phyloP scores from a whole-genome alignment of 2,888 invertebrate genomes.

The Machimus atricapillus region DNA sequence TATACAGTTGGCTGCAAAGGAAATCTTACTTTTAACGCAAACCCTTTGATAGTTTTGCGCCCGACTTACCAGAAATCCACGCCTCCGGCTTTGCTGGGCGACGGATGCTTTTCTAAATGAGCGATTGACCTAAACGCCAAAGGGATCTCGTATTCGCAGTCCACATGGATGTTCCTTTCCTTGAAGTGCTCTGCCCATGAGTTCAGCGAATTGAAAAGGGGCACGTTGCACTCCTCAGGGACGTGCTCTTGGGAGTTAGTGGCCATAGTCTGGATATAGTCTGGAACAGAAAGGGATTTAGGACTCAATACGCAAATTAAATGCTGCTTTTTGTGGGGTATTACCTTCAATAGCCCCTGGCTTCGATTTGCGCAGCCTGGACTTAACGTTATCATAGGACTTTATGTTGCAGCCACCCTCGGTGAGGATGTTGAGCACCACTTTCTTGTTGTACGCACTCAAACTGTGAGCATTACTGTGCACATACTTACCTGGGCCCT shows the following conservation, averaged over 20 bases:
- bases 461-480: not conserved
- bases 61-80: not conserved
- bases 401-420: not conserved
- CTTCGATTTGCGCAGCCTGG: not conserved
- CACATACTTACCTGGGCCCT: not conserved
- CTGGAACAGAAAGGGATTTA: not conserved
- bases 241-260: conserved; percentile 51
- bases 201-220: conserved; percentile 53
- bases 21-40: not conserved
- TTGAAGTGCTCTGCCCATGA: conserved; percentile 55
- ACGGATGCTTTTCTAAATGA: not conserved
- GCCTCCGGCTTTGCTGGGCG: not conserved
- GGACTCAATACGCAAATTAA: not conserved
- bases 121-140: not conserved
- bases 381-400: not conserved
- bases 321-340: not conserved
- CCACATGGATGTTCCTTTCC: conserved; percentile 45
- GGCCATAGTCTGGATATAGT: not conserved
- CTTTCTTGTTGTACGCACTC: not conserved
- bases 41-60: not conserved
- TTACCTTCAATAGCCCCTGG: not conserved
- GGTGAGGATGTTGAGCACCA: not conserved
- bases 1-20: not conserved
- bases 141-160: conserved; percentile 48
- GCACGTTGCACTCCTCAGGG: conserved; percentile 53